phyloP scores from a whole-genome alignment of 2,797 vertebrate genomes.

The Poliocrania exsul region DNA sequence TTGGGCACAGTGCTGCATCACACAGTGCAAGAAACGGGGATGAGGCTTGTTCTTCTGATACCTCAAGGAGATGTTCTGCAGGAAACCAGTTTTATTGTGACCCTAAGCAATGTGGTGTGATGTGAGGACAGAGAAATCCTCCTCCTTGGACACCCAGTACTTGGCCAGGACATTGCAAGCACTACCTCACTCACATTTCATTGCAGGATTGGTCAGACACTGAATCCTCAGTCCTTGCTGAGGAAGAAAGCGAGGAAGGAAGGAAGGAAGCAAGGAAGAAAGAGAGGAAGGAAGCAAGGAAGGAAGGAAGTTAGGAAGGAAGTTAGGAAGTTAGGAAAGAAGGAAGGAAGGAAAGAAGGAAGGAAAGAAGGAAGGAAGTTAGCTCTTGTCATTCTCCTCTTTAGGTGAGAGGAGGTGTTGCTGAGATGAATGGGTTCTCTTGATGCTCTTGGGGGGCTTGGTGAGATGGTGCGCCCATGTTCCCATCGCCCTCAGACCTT shows the following conservation, averaged over 20 bases:
- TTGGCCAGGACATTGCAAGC: neutral
- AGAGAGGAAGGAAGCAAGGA: neutral
- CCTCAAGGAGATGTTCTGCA: neutral
- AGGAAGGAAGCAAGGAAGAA: neutral
- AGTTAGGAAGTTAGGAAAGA: too few species aligned
- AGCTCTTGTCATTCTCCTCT: neutral
- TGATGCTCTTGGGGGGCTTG: neutral
- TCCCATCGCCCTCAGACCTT: neutral
- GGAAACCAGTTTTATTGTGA: neutral
- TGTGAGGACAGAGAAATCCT: neutral
- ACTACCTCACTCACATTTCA: neutral
- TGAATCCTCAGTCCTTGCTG: neutral
- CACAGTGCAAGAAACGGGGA: neutral
- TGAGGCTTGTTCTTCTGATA: neutral
- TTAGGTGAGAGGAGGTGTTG: neutral
- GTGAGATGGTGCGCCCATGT: neutral
- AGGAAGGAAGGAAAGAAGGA: neutral
- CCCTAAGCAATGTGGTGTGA: neutral
- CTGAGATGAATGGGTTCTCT: neutral
- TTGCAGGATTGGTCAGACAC: neutral
- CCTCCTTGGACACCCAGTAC: neutral
- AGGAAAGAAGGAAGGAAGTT: neutral
- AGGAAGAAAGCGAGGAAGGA: neutral
- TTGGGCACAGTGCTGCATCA: neutral
- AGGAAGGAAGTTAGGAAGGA: too few species aligned